Base-by-base conservation (phyloP, 2,797 vertebrate species). In the Erethizon dorsatum region DNA sequence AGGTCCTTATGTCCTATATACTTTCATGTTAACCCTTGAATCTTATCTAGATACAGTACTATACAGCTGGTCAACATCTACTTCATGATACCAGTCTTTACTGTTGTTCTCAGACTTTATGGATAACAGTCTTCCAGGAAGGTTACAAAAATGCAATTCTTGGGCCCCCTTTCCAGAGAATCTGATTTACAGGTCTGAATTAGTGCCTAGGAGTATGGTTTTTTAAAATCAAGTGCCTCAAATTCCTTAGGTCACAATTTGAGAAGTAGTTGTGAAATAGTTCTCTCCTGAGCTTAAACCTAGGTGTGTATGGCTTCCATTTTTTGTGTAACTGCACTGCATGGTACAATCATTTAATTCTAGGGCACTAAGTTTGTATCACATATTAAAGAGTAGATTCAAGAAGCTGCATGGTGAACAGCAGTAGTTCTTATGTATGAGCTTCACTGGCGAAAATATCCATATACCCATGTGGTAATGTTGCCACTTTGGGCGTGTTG, bases 41-140 rank as follows among this genome's bases (percentile, higher is more conserved):
- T 69, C 54, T 80, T 75, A 77, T 83, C 90, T 78, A 78, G 37
- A 50, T n/a, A 5, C 14, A 59, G 7, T 59, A n/a, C n/a, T 80
- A 11, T 89, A 7, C 7, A 50, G 15, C 18, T 94, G 3, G 8
- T n/a, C n/a, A 17, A 3, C 83, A 79, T 7, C 78, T 85, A 73
- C 65, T 78, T 92, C 26, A 15, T 24, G 50, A 50, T 52, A 45
- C 63, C 50, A n/a, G 2, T 86, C 75, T 92, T 88, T 18, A 47
- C 22, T 75, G 47, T 41, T 52, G 20, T 79, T 91, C 65, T 94
- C 54, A 92, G 47, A 88, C 59, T 90, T 84, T 83, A 73, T 41
- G 33, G 45, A 11, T 77, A 79, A 45, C 12, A 52, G 26, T 61
- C 41, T 97, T 9, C 41, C 57, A 92, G n/a, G 33, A 59, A 90